Evolutionary conservation across 2,797 vertebrate species (phyloP), one percentile per base, ranked within the genome.

Genomic region (Podarcis siculus): DNA sequence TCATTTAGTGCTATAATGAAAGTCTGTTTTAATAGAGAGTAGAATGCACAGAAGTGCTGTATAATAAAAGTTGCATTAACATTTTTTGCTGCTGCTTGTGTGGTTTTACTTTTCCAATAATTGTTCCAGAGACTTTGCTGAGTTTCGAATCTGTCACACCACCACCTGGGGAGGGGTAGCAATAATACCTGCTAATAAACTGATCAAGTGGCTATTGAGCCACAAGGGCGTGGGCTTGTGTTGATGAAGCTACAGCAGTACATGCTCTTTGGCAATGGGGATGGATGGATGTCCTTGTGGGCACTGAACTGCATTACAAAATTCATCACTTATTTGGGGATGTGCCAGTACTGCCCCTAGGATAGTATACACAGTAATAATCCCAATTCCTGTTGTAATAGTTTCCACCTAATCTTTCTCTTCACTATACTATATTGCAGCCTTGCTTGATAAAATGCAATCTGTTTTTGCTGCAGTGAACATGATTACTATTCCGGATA

Each of bases 61-160:
- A 86, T 89, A 95, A 95, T 96, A 95, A 95, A 96, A 89, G 77
- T 80, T 86, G 90, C 80, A 71, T 92, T 91, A 92, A 87, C 72
- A 0, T 92, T 87, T 88, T 82, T 85, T 86, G 64, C 79, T 75
- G 61, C 58, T 75, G 61, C 58, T 71, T 90, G 49, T 89, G 78
- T 93, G 86, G 61, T 27, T 69, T 85, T 88, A 66, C 72, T 76
- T 42, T 84, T 86, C 81, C 37, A 39, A 19, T 83, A 64, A 32
- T 19, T 39, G 12, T 42, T 83, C 35, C 8, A 82, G 69, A 35
- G 45, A 79, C 45, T 35, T 55, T 49, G 45, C 49, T 15, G 25
- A 61, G 27, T 85, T 69, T 27, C 39, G 32, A 30, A 76, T 87
- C 39, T 61, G 37, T 76, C 9, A 55, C 23, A 77, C 30, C 39